Base-by-base conservation (phyloP, 1,140 invertebrate species). In the Dysdera silvatica region DNA sequence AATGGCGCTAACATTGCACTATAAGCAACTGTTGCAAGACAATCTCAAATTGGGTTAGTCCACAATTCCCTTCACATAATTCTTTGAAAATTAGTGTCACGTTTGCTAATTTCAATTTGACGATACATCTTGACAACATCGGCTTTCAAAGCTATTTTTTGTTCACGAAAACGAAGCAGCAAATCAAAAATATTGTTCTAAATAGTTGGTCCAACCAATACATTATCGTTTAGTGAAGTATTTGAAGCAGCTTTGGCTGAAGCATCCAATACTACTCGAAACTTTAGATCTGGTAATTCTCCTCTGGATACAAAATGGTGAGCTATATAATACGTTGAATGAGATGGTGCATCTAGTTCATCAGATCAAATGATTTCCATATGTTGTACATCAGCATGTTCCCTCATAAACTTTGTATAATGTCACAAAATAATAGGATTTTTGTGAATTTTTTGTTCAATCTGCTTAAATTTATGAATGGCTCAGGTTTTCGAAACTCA, bases 251-350 rank as follows among this genome's bases (percentile, higher is more conserved):
- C 35, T 56, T 74, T 66, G 6, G 66, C 69, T 8, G 73, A 74
- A 0, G 71, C 74, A 67, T 78, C 74, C 54, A 75, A 76, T 2
- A 78, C 75, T 10, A 72, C 66, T 2, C 77, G 65, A 0, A 73
- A 47, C 60, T 77, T 73, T 0, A 74, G 72, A 2, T 73, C 71
- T 5, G 54, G 37, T 10, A 61, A 61, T 10, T 0, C 80, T 74
- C 0, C 48, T 55, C 71, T 73, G 0, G 67, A 4, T 7, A 75
- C 72, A 24, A 67, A 62, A 59, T 74, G 73, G 63, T 74, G 73
- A 7, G 74, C 74, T 7, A 75, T 41, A 52, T 71, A 75, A 54
- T 67, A 70, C 4, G 31, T 16, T 3, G 7, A 32, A 23, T 31
- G 0, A 23, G 35, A 5, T 2, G 16, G n/a, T 6, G 20, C 10